Evolutionary conservation across 2,113 vertebrate species (phyloP).

Genomic region (Vulpes lagopus): DNA sequence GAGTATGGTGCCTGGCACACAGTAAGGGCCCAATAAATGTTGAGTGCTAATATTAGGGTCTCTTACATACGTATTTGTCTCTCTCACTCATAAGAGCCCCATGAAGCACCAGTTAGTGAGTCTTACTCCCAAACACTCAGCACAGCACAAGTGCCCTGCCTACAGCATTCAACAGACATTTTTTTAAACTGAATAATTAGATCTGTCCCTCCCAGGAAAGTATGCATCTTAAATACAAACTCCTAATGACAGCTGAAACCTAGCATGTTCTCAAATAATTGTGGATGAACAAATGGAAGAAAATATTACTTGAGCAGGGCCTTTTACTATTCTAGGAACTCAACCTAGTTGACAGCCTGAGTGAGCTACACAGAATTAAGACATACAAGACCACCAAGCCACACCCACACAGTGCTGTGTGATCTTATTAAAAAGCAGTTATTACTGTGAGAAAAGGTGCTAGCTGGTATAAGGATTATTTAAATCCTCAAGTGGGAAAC

Average conservation of each 20-base stretch:
- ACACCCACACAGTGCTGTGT: rapidly evolving
- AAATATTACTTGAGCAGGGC: background rate
- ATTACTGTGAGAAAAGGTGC: background rate
- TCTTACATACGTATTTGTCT: background rate
- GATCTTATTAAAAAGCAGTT: background rate
- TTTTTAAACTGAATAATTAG: background rate
- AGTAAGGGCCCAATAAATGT: background rate
- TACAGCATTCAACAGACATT: background rate
- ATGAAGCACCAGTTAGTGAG: background rate
- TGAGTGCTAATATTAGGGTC: background rate
- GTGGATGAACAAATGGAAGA: background rate
- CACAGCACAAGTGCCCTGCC: background rate
- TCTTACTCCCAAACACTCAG: background rate
- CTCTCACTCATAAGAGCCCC: background rate
- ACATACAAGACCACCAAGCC: background rate
- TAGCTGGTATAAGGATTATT: background rate
- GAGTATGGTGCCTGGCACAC: background rate
- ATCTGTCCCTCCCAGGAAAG: background rate
- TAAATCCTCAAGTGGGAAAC: background rate
- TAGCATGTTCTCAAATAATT: background rate
- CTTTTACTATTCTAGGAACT: background rate
- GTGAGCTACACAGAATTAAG: background rate
- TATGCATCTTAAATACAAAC: background rate
- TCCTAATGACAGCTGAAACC: background rate
- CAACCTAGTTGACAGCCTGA: background rate